phyloP scores from a whole-genome alignment of 2,888 invertebrate genomes.

The Eurytoma adleriae region DNA sequence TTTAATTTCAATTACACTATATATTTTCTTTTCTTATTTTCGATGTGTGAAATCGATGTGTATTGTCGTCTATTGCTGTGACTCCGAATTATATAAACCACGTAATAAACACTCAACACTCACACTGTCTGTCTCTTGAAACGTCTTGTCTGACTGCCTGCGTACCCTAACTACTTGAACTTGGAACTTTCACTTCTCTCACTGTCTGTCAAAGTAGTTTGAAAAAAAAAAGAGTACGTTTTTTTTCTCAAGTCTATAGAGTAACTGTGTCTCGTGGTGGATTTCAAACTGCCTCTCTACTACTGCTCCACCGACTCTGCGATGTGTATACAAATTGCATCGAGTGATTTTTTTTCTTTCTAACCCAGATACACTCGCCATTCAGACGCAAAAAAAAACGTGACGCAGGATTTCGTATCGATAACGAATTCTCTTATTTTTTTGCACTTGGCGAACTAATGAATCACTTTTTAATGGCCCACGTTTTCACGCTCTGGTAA shows the following conservation, averaged over 20 bases:
- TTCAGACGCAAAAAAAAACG: no score
- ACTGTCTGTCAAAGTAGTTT: slow-evolving; percentile 40
- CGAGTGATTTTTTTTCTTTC: not conserved
- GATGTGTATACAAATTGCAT: slow-evolving; percentile 29
- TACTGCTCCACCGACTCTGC: not conserved
- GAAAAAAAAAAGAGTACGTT: not conserved
- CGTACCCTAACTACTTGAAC: slow-evolving; percentile 44
- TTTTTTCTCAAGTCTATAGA: no score
- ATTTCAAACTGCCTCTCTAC: slow-evolving; percentile 10
- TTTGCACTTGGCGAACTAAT: no score
- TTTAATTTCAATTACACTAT: not conserved
- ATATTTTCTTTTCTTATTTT: slow-evolving; percentile 13
- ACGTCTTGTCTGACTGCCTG: slow-evolving; percentile 44
- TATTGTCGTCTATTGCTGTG: slow-evolving; percentile 28
- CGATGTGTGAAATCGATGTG: slow-evolving; percentile 37
- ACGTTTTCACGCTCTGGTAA: no score
- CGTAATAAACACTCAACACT: slow-evolving; percentile 1
- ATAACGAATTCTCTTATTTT: no score
- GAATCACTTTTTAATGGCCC: no score
- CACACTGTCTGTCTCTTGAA: slow-evolving; percentile 19
- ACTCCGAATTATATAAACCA: not conserved
- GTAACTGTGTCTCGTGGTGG: slow-evolving; percentile 37
- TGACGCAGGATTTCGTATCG: no score
- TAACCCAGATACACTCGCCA: not conserved
- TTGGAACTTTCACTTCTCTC: slow-evolving; percentile 51